Conservation (phyloP, 2,797 vertebrate species). For the Diglossa cyanea region DNA sequence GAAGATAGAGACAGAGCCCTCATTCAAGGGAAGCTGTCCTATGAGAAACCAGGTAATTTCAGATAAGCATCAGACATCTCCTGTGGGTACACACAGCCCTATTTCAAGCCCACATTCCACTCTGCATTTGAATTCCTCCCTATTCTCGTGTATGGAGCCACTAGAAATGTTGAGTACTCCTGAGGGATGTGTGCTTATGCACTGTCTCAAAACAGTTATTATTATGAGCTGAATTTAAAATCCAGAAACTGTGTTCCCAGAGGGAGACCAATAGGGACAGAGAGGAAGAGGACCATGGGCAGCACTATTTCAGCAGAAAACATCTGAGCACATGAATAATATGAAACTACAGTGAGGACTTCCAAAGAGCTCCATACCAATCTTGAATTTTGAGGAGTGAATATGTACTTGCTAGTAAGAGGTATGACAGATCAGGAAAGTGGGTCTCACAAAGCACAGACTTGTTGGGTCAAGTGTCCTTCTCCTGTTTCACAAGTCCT, state of each 20-base stretch:
- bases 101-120: neutral
- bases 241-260: neutral
- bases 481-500: conserved; percentile 69
- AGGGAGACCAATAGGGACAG: neutral
- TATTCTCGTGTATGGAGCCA: neutral
- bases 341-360: neutral
- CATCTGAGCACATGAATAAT: neutral
- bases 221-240: neutral
- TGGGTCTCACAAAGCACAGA: conserved; percentile 32
- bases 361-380: neutral
- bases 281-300: neutral
- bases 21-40: neutral
- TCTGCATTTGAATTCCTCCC: neutral
- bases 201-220: neutral
- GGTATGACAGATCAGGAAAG: conserved; percentile 35
- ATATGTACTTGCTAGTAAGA: neutral
- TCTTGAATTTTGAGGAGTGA: neutral
- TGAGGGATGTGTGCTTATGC: neutral
- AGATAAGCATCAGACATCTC: neutral
- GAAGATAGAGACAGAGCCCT: neutral
- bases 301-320: neutral
- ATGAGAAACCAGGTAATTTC: neutral
- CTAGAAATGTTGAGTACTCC: neutral
- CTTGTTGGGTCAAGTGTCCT: conserved; percentile 63
- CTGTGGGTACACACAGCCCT: neutral